These are phyloP conservation scores for Anguilla obscura DNA, from an alignment of 2,797 vertebrate genomes.

Conservation along the genomic window DNA sequence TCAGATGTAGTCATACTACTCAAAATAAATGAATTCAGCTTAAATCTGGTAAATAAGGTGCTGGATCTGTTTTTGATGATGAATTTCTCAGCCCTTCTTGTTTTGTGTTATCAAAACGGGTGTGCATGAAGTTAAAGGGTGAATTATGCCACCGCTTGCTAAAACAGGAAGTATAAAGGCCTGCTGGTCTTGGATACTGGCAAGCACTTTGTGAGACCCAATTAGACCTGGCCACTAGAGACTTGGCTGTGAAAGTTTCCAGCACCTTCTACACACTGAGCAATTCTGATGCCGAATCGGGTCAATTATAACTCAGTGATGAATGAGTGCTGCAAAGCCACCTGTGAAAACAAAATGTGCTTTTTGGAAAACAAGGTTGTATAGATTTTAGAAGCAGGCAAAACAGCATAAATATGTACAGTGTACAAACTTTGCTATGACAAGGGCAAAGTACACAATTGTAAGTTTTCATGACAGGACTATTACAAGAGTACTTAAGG, in stretches of 20 bases:
- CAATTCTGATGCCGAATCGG: background rate
- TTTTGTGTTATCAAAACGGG: background rate
- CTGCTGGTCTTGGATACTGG: background rate
- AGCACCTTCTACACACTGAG: background rate
- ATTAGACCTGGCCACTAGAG: background rate
- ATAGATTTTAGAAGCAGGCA: slow-evolving; percentile 3
- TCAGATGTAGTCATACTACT: slow-evolving; percentile 68
- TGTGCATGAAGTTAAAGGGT: background rate
- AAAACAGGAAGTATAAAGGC: background rate
- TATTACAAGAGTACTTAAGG: background rate
- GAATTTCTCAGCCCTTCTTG: background rate
- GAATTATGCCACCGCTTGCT: background rate
- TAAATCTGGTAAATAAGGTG: slow-evolving; percentile 49
- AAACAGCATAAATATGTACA: background rate
- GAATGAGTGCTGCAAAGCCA: background rate
- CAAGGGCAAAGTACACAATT: background rate
- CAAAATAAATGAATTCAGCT: slow-evolving; percentile 56
- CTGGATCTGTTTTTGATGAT: background rate
- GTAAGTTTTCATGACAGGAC: background rate
- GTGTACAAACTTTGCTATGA: background rate
- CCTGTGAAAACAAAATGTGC: background rate
- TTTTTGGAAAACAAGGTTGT: background rate
- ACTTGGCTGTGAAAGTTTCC: background rate
- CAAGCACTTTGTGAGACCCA: background rate
- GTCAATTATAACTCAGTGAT: background rate